Conservation (phyloP, 2,113 vertebrate species). For the Australoheros scitulus region DNA sequence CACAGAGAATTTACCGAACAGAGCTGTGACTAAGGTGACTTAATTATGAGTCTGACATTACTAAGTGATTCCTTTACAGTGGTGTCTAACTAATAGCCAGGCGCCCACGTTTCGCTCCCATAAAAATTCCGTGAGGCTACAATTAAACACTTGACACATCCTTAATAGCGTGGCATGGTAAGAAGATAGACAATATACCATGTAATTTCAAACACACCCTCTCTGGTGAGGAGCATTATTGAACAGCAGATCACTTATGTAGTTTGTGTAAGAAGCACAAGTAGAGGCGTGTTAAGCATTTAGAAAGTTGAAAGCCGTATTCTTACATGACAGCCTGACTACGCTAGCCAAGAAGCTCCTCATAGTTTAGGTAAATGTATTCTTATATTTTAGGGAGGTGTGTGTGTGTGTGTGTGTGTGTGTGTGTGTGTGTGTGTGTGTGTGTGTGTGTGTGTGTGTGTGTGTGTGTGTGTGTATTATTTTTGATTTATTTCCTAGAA, state of each 20-base stretch:
- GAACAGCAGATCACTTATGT: conserved; percentile 36
- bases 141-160: conserved; percentile 63
- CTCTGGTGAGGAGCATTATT: conserved; percentile 32
- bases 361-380: not conserved
- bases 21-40: conserved; percentile 60
- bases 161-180: conserved; percentile 36
- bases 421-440: too few relatives aligned
- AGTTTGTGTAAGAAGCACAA: conserved; percentile 54
- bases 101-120: conserved; percentile 40
- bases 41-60: conserved; percentile 65
- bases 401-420: too few relatives aligned
- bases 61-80: conserved; percentile 60
- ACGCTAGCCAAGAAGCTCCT: not conserved
- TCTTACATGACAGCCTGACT: not conserved
- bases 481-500: not conserved
- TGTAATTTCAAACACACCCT: conserved; percentile 53
- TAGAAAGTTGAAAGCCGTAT: not conserved
- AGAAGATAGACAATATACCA: conserved; percentile 53
- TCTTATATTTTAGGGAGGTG: not conserved
- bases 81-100: conserved; percentile 62
- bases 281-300: conserved; percentile 28
- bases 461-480: too few relatives aligned
- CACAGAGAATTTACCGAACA: conserved; percentile 8
- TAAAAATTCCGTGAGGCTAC: conserved; percentile 54
- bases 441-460: too few relatives aligned